These are phyloP conservation scores for Apostichopus californicus DNA, from an alignment of 35 echinoderm and acorn worm genomes.

Conservation along the genomic window DNA sequence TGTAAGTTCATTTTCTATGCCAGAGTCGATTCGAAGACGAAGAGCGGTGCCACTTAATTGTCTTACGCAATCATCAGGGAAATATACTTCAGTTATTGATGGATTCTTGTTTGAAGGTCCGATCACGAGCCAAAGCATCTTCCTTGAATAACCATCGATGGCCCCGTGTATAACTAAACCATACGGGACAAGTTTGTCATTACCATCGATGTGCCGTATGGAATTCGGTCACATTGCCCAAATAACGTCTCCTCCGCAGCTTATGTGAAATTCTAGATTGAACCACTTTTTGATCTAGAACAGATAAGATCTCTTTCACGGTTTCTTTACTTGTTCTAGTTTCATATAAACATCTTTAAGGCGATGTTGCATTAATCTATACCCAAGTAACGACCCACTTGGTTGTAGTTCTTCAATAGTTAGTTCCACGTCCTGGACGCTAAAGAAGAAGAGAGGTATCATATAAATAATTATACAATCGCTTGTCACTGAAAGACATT, in stretches of 20 bases:
- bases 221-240: slow-evolving; percentile 61
- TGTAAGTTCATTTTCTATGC: not conserved
- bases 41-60: slow-evolving; percentile 24
- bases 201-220: slow-evolving; percentile 63
- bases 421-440: not conserved
- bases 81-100: slow-evolving; percentile 55
- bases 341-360: slow-evolving; percentile 42
- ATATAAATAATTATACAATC: too few relatives aligned
- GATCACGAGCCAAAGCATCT: slow-evolving; percentile 65
- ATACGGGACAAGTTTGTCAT: slow-evolving; percentile 71
- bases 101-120: slow-evolving; percentile 67
- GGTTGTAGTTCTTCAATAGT: not conserved
- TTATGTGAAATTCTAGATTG: slow-evolving; percentile 7
- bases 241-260: slow-evolving; percentile 46
- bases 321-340: slow-evolving; percentile 30
- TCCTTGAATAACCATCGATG: slow-evolving; percentile 72
- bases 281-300: slow-evolving; percentile 59
- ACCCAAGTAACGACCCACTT: slow-evolving; percentile 14
- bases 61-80: slow-evolving; percentile 13
- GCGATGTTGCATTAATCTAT: slow-evolving; percentile 56
- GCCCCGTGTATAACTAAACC: slow-evolving; percentile 60
- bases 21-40: slow-evolving; percentile 15
- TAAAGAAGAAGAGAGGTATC: too few relatives aligned
- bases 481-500: too few relatives aligned
- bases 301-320: slow-evolving; percentile 24